phyloP scores from a whole-genome alignment of 2,797 vertebrate genomes.

The Eleutherodactylus coqui region DNA sequence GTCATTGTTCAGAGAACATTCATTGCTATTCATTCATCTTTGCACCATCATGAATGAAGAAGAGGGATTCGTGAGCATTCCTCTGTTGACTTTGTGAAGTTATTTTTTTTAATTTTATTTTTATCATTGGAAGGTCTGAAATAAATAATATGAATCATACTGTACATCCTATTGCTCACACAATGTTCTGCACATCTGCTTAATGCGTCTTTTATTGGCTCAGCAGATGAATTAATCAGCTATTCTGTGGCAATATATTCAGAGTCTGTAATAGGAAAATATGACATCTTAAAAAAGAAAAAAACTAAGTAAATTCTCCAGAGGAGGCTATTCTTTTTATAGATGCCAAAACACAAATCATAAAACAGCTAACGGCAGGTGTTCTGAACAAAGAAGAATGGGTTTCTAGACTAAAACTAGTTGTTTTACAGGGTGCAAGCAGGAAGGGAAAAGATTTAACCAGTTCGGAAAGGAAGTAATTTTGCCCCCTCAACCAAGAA shows the following conservation, averaged over 20 bases:
- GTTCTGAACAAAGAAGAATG: constrained; percentile 28
- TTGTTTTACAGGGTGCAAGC: constrained; percentile 4
- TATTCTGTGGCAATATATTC: constrained; percentile 68
- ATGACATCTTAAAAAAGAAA: constrained; percentile 62
- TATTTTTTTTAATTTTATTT: constrained; percentile 19
- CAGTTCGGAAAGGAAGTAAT: background rate
- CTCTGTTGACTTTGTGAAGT: background rate
- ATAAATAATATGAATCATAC: constrained; percentile 67
- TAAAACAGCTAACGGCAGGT: constrained; percentile 48
- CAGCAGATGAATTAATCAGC: constrained; percentile 71
- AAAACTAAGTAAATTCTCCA: constrained; percentile 40
- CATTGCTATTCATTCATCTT: background rate
- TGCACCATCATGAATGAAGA: background rate
- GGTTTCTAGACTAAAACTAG: constrained; percentile 7
- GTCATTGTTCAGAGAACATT: background rate
- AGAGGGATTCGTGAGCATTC: background rate
- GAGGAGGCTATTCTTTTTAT: constrained; percentile 48
- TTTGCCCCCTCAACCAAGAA: background rate
- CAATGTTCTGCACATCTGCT: constrained; percentile 69
- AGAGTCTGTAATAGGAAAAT: constrained; percentile 55
- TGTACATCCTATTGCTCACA: constrained; percentile 67
- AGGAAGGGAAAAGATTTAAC: background rate
- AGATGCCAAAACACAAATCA: constrained; percentile 54
- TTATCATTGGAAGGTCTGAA: constrained; percentile 66
- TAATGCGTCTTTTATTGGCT: constrained; percentile 70